Base-by-base conservation (phyloP, 1,140 invertebrate genomes). In the Tigriopus japonicus region DNA sequence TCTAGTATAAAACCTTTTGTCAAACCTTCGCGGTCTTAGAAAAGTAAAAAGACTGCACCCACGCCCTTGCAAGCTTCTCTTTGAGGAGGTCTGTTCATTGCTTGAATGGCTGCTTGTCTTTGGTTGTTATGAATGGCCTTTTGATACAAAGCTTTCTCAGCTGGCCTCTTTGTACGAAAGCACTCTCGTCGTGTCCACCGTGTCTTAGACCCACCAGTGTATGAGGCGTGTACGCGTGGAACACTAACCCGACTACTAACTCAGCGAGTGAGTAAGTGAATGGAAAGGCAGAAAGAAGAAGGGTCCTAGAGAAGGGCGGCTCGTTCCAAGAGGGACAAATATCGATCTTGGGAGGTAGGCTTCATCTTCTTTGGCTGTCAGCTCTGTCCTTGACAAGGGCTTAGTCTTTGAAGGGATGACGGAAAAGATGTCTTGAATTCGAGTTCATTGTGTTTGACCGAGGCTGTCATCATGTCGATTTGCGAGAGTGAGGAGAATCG, bases 401-500 rank as follows among this genome's bases (percentile, higher is more conserved):
- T 21, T 5, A 49, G 21, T 49, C 45, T 6, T 2, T 49, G n/a
- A 17, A 10, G 21, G 45, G 45, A 49, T 15, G 45, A 35, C 28
- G 9, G 28, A 35, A 35, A 35, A 35, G 3, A 35, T 35, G 28
- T 35, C 28, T 35, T 35, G 28, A 35, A 35, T 9, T 35, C 9
- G 3, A 35, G 9, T 9, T 5, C 9, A 3, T 3, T 5, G 28
- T 9, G 28, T 35, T 28, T 28, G n/a, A 54, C 14, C n/a, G 5
- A 17, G 15, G 28, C 28, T 42, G n/a, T 41, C 14, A 58, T n/a
- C n/a, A 61, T 61, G 59, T 40, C 51, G 43, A 40, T 61, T n/a
- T 61, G 59, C 23, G 59, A 61, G 13, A 61, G 59, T 53, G 59
- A 61, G 23, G 59, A 61, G 28, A 61, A 61, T 41, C 59, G 59